Base-by-base conservation (phyloP, 2,797 vertebrate species). In the Myoxocephalus aenaeus region DNA sequence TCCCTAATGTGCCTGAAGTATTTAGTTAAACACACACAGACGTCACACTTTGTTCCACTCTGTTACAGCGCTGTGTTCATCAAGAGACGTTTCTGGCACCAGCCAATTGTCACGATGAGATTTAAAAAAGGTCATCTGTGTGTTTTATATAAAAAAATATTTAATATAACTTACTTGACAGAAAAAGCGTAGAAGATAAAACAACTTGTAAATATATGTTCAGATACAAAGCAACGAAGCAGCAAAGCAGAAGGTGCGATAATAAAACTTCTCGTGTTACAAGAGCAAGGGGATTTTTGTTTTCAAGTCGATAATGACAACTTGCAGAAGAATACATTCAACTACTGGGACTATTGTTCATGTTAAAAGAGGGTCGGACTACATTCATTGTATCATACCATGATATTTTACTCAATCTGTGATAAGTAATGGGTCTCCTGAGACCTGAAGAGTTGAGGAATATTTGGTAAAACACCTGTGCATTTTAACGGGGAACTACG, bases 1-100 rank as follows among this genome's bases (percentile, higher is more conserved):
- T 15, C 76, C 59, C 79, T 27, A 53, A 65, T 69, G 70, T 50
- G 27, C 18, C 75, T 57, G 9, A 65, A 76, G 65, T 81, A 83
- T 86, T 87, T 79, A 85, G 85, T 87, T 86, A 74, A 89, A 86
- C 74, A 83, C 59, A 83, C 76, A 81, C 51, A 63, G 32, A 73
- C 46, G 58, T 75, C 62, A 73, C 56, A 70, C 80, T 71, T 76
- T 46, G 27, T 81, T 76, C 57, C 65, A n/a, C n/a, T 54, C 46
- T 46, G 59, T 69, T 65, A 61, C 5, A 1, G 54, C 29, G 36
- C 44, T 27, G 1, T 14, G 4, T 29, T 85, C 67, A 75, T 80
- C 82, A 20, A n/a, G 84, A 85, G 78, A 86, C 75, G 5, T 11
- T 36, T 75, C 71, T 42, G 80, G 72, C 86, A 65, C 82, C 80